phyloP scores from a whole-genome alignment of 2,888 invertebrate genomes.

The Aromia moschata region DNA sequence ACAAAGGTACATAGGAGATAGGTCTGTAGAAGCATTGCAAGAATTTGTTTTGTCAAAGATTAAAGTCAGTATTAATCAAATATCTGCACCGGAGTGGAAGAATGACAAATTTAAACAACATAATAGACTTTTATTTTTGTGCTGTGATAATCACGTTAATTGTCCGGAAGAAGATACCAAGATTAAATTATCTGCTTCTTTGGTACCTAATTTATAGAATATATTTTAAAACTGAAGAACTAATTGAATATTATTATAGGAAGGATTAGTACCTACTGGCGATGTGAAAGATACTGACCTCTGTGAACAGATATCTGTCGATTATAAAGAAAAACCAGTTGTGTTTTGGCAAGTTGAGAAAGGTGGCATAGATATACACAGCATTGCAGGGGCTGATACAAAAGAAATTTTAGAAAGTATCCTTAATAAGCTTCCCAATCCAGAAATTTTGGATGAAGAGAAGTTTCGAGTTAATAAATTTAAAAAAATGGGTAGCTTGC shows the following conservation, averaged over 20 bases:
- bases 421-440: slow-evolving; percentile 70
- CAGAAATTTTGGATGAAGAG: slow-evolving; percentile 66
- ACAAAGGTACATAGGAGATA: slow-evolving; percentile 69
- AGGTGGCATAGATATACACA: slow-evolving; percentile 43
- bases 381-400: slow-evolving; percentile 59
- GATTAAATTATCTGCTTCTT: slow-evolving; percentile 75
- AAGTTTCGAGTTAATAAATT: slow-evolving; percentile 69
- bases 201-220: too few relatives aligned
- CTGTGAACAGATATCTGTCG: slow-evolving; percentile 63
- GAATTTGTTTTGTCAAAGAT: slow-evolving; percentile 72
- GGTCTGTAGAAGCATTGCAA: slow-evolving; percentile 69
- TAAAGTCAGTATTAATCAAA: slow-evolving; percentile 59
- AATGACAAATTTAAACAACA: slow-evolving; percentile 42
- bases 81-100: slow-evolving; percentile 61
- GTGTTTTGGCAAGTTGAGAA: slow-evolving; percentile 57
- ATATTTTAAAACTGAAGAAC: too few relatives aligned
- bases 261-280: slow-evolving; percentile 66
- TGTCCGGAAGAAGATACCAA: slow-evolving; percentile 68
- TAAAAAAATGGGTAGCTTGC: background rate
- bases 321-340: slow-evolving; percentile 50
- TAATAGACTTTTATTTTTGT: slow-evolving; percentile 70
- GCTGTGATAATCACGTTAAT: slow-evolving; percentile 65
- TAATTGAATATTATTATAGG: too few relatives aligned
- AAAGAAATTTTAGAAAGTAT: slow-evolving; percentile 70
- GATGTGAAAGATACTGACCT: slow-evolving; percentile 62